A percentile compares a stretch with the other conserved stretches of the same genome.
Conservation (phyloP, 2,797 vertebrate genomes). For the Benthosema pterotum region DNA sequence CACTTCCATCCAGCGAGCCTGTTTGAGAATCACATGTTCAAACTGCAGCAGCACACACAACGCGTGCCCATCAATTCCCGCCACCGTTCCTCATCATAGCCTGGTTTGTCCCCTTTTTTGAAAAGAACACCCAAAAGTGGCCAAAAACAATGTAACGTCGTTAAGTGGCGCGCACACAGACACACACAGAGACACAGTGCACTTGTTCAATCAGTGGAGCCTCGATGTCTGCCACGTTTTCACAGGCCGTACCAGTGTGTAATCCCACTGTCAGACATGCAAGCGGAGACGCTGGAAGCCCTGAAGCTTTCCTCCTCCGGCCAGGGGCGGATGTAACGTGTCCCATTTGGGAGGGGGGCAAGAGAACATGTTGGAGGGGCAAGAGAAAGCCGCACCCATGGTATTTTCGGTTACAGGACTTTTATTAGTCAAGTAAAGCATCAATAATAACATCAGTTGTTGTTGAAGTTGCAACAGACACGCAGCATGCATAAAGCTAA, state of each 20-base stretch:
- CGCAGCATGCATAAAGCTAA: no score
- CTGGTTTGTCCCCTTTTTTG: slow-evolving; percentile 60
- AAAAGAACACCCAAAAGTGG: slow-evolving; percentile 50
- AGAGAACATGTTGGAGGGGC: no score
- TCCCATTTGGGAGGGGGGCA: no score
- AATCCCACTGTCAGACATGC: slow-evolving; percentile 64
- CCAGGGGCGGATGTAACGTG: no score
- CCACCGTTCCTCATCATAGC: slow-evolving; percentile 49
- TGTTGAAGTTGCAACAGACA: no score
- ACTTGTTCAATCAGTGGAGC: slow-evolving; percentile 72
- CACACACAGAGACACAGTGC: no score
- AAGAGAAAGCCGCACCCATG: no score
- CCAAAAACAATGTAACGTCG: slow-evolving; percentile 62
- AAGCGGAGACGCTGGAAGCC: slow-evolving; percentile 68
- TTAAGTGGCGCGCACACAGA: no score
- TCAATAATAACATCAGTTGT: no score
- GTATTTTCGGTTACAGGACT: no score
- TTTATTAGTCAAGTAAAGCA: no score
- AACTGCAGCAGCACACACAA: slow-evolving; percentile 36
- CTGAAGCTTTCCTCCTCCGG: slow-evolving; percentile 64
- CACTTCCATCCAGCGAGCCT: slow-evolving; percentile 47
- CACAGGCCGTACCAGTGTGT: slow-evolving; percentile 57
- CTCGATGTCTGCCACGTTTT: slow-evolving; percentile 67
- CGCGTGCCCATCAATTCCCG: slow-evolving; percentile 23
- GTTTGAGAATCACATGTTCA: slow-evolving; percentile 48